A percentile compares a stretch with the other conserved stretches of the same genome.
Evolutionary conservation across 1,140 invertebrate species (phyloP).

Genomic region (Lutraria rhynchaena): DNA sequence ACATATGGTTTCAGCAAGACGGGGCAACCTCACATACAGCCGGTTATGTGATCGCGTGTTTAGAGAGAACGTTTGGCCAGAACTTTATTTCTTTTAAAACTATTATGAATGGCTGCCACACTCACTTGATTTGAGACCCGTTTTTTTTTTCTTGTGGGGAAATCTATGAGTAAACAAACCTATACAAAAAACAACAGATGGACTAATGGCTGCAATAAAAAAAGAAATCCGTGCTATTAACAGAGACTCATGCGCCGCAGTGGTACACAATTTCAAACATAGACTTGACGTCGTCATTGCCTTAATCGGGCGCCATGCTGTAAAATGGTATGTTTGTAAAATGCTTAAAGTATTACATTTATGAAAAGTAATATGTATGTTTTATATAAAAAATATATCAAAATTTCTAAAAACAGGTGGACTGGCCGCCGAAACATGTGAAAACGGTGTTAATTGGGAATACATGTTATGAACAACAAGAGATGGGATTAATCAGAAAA

Average conservation of each 20-base stretch:
- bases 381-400: no score
- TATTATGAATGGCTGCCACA: conserved; percentile 6
- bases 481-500: no score
- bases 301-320: background rate
- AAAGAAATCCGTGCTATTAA: conserved; percentile 4
- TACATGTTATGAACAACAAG: no score
- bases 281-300: background rate
- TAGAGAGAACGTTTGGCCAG: conserved; percentile 1
- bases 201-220: conserved; percentile 1
- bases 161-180: background rate
- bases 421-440: no score
- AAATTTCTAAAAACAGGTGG: no score
- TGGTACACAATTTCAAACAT: no score
- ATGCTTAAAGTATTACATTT: background rate
- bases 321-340: background rate
- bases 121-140: background rate
- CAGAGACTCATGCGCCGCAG: background rate
- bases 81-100: no score
- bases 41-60: background rate
- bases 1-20: conserved; percentile 21
- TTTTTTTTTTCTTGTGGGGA: background rate
- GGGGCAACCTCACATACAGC: conserved; percentile 16
- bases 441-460: no score
- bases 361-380: conserved; percentile 22
- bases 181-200: background rate